Base-by-base conservation (phyloP, 2,888 invertebrate species). In the Lordiphosa andalusiaca region DNA sequence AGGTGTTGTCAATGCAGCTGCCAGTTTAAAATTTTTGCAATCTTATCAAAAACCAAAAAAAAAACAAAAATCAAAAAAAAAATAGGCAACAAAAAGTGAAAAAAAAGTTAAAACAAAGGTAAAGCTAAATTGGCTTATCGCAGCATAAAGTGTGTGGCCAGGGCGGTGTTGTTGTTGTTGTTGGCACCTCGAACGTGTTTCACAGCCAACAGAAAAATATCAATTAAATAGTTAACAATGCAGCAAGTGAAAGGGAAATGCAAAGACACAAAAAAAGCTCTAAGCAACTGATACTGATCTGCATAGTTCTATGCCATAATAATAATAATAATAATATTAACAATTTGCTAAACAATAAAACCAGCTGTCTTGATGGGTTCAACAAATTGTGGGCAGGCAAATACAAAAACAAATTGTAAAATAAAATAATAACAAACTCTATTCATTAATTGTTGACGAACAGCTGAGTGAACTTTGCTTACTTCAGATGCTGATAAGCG, bases 61-160 rank as follows among this genome's bases (percentile, higher is more conserved):
- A 52, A 44, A 58, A 35, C 38, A 35, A n/a, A n/a, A n/a, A n/a
- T n/a, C n/a, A n/a, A n/a, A n/a, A n/a, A n/a, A n/a, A n/a, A 66
- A 63, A 25, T 9, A 2, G 9, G 30, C 30, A 33, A 44, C 30
- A n/a, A 33, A 44, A 33, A 39, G 9, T 12, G 2, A 33, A 61
- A 48, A 49, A 55, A n/a, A 9, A n/a, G n/a, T 19, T 23, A 36
- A 57, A 73, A 60, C 53, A 61, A 66, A 56, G 12, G 38, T 41
- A 42, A 56, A 58, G 25, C 25, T 25, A 25, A 53, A 61, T 6
- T 33, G 46, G 69, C 81, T 73, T 69, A 77, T 73, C 74, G 40
- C 60, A 71, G 62, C 74, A 71, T 64, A 61, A 66, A 68, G 50
- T 23, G 50, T 23, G 35, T 13, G 12, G 33, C 7, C 16, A 41